Base-by-base conservation (phyloP, 2,888 invertebrate species). In the Drosophila atripex region DNA sequence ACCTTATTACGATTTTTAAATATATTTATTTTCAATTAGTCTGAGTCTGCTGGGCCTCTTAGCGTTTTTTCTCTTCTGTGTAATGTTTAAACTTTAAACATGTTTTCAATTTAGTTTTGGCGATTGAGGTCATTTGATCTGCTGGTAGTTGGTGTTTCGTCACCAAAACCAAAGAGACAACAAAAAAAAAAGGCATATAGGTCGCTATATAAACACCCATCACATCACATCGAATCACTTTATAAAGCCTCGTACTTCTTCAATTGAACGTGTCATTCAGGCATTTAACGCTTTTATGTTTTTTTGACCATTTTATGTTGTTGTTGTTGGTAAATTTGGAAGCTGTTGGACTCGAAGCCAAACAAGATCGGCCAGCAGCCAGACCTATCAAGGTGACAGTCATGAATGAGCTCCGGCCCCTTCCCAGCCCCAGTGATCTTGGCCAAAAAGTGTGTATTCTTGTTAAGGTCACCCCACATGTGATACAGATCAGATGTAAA, bases 191-290 rank as follows among this genome's bases (percentile, higher is more conserved):
- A n/a, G n/a, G n/a, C n/a, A 41, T 39, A 50, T 47, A 16, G 63
- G 51, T 61, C 49, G 60, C 38, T 46, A 45, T 56, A 57, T 32
- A 32, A 32, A 32, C 32, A 32, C 28, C 8, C 28, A 28, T 28
- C 28, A 28, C 28, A 28, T 28, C 28, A 32, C 32, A 32, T 32
- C 32, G 32, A 32, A 32, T 32, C 32, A 32, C 32, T n/a, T 32
- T 21, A 52, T 30, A 49, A 25, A 25, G 12, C 38, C 23, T 68
- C 6, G 71, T 80, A 73, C 75, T 75, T 79, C 73, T 83, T 84
- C 86, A 84, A 83, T 83, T 84, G 82, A 86, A 83, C 82, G 82
- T 83, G 82, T 83, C 82, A 77, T 83, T 83, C 84, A 84, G 65
- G 82, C 82, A 73, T 71, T 82, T 73, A 83, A 71, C 80, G 71